Percentiles rank a stretch among this genome's conserved stretches.
phyloP scores from a whole-genome alignment of 2,113 vertebrate species.

The Tonatia bakeri region DNA sequence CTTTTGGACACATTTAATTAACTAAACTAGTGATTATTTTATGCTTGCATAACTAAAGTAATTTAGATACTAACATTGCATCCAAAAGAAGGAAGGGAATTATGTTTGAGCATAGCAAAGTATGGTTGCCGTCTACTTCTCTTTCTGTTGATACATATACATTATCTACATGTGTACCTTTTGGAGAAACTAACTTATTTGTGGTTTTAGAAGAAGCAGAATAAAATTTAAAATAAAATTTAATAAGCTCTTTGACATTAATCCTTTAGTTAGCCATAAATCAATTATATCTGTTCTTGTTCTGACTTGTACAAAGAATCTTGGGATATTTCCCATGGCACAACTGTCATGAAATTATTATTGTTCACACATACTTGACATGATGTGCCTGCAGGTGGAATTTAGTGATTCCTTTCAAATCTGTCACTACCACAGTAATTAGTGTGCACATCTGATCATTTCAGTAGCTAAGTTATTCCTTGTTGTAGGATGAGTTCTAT shows the following conservation, averaged over 20 bases:
- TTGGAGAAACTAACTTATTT: slow-evolving; percentile 36
- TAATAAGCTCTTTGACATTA: slow-evolving; percentile 46
- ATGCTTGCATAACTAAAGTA: slow-evolving; percentile 47
- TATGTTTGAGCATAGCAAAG: slow-evolving; percentile 23
- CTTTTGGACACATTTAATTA: slow-evolving; percentile 33
- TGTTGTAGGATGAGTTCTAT: neutral
- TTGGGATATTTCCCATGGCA: neutral
- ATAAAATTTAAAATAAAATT: slow-evolving; percentile 63
- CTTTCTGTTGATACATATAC: neutral
- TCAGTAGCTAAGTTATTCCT: neutral
- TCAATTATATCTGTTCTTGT: neutral
- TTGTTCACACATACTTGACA: slow-evolving; percentile 33
- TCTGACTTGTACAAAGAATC: neutral
- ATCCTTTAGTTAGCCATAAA: slow-evolving; percentile 37
- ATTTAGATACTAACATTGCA: slow-evolving; percentile 42
- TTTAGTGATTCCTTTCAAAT: slow-evolving; percentile 41
- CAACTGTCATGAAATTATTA: neutral
- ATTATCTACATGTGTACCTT: slow-evolving; percentile 14
- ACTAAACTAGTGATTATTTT: slow-evolving; percentile 43
- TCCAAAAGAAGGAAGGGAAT: slow-evolving; percentile 37
- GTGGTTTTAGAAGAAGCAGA: slow-evolving; percentile 48
- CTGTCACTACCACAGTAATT: neutral
- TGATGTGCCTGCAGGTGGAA: neutral
- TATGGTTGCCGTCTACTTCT: slow-evolving; percentile 5
- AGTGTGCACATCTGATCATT: neutral